Percentiles rank a stretch among this genome's conserved stretches.
Evolutionary conservation across 2,797 vertebrate species (phyloP).

Genomic region (Holocentrus rufus): DNA sequence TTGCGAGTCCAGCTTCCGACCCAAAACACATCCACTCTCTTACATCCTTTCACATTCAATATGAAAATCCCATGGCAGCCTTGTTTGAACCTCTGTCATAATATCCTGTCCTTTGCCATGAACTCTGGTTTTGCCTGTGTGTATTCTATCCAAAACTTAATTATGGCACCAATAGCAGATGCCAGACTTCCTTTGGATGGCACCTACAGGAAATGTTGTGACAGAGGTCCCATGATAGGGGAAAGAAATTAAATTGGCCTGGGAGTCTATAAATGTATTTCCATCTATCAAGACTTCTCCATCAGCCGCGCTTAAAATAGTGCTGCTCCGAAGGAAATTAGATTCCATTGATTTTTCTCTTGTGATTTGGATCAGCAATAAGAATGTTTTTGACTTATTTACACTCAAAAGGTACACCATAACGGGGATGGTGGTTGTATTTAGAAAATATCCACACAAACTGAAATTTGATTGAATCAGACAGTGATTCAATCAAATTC

Average conservation of each 20-base stretch:
- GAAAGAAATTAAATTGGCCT: slow-evolving; percentile 62
- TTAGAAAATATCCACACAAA: background rate
- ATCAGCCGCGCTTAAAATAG: slow-evolving; percentile 53
- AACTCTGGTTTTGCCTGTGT: slow-evolving; percentile 56
- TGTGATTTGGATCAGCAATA: slow-evolving; percentile 46
- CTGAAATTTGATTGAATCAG: slow-evolving; percentile 19
- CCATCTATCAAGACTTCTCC: slow-evolving; percentile 43
- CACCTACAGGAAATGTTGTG: slow-evolving; percentile 78
- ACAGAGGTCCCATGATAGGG: slow-evolving; percentile 66
- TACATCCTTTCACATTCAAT: slow-evolving; percentile 6
- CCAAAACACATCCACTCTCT: slow-evolving; percentile 1
- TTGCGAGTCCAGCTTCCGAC: background rate
- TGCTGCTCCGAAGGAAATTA: slow-evolving; percentile 54
- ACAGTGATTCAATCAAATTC: background rate
- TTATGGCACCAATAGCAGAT: slow-evolving; percentile 75
- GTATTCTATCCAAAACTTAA: slow-evolving; percentile 70
- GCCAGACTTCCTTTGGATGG: slow-evolving; percentile 79
- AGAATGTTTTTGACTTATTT: slow-evolving; percentile 43
- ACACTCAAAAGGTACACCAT: slow-evolving; percentile 14
- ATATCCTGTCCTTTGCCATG: slow-evolving; percentile 74
- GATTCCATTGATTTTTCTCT: slow-evolving; percentile 59
- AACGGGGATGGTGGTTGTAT: slow-evolving; percentile 28
- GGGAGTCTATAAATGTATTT: slow-evolving; percentile 61
- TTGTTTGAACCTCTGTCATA: slow-evolving; percentile 58
- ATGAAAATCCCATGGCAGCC: slow-evolving; percentile 30